These are phyloP conservation scores for Gari tellinella DNA, from an alignment of 2,888 invertebrate genomes.

Conservation along the genomic window DNA sequence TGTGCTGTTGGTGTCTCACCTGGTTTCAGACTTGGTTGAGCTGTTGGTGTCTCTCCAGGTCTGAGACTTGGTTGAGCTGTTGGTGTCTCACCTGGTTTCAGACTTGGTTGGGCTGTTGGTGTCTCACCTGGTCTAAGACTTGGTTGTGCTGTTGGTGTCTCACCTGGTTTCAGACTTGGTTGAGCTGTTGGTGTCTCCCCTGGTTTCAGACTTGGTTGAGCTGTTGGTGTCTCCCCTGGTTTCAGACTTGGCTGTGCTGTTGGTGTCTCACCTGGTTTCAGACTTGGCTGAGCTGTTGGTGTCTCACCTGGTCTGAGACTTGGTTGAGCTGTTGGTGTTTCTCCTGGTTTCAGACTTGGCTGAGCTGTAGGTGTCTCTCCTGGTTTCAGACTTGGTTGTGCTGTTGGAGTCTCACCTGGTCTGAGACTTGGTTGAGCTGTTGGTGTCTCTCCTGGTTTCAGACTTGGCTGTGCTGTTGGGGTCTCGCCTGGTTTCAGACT, in stretches of 20 bases:
- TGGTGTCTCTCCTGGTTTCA: conserved; percentile 27
- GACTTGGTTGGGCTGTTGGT: conserved; percentile 36
- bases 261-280: conserved; percentile 29
- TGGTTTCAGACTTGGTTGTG: conserved; percentile 23
- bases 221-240: conserved; percentile 33
- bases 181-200: conserved; percentile 43
- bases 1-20: conserved; percentile 44
- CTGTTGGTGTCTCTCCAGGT: conserved; percentile 42
- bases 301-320: conserved; percentile 20
- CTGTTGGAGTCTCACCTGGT: conserved; percentile 30
- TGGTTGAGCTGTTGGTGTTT: conserved; percentile 33
- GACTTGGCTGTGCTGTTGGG: conserved; percentile 41
- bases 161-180: conserved; percentile 38
- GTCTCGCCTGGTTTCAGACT: conserved; percentile 19
- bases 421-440: conserved; percentile 27
- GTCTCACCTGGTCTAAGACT: conserved; percentile 29
- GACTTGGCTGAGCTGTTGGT: conserved; percentile 43
- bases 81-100: conserved; percentile 34
- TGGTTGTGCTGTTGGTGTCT: conserved; percentile 48
- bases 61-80: conserved; percentile 33
- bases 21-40: conserved; percentile 29
- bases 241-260: conserved; percentile 39
- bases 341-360: conserved; percentile 51
- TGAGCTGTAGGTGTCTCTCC: conserved; percentile 35
- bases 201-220: conserved; percentile 20